Base-by-base conservation (phyloP, 2,797 vertebrate genomes). In the Falco rusticolus region DNA sequence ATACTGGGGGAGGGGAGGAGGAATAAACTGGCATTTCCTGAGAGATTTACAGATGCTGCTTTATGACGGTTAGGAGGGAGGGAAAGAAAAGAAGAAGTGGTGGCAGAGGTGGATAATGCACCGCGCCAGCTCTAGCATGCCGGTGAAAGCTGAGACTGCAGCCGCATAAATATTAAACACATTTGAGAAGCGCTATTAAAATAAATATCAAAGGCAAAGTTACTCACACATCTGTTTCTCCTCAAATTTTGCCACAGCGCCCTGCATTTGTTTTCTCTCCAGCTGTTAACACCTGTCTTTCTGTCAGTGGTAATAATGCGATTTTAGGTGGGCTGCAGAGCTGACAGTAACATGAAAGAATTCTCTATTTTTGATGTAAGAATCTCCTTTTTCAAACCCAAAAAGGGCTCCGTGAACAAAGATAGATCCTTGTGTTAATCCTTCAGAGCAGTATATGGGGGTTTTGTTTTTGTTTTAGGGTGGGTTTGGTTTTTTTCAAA, bases 261-360 rank as follows among this genome's bases (percentile, higher is more conserved):
- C 94, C 87, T 88, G 31, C 75, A 29, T 94, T 96, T 96, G 92
- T 96, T 96, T 96, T 94, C 91, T 96, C 90, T 96, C 96, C 96
- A 96, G 96, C 96, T 97, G 97, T 97, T 97, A 97, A 95, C 95
- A 97, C 97, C 96, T 96, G 96, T 96, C 90, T 94, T 96, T 94
- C 95, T 97, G 96, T 97, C 96, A 96, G 70, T 82, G 92, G 85
- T 75, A 94, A 94, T 97, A 95, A 96, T 16, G 50, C 90, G 75
- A 2, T 84, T 91, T 97, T 92, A 96, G 94, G 96, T 96, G 94
- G 90, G 92, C 89, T 90, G 17, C 0, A 0, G 81, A 92, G 56
- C 43, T 96, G 95, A 96, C 92, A 84, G 90, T 70, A 93, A 96
- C 94, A 95, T 96, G 91, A 96, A 97, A 97, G 94, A 84, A 86